Conservation (phyloP, 2,888 invertebrate genomes). For the Pyralis farinalis region DNA sequence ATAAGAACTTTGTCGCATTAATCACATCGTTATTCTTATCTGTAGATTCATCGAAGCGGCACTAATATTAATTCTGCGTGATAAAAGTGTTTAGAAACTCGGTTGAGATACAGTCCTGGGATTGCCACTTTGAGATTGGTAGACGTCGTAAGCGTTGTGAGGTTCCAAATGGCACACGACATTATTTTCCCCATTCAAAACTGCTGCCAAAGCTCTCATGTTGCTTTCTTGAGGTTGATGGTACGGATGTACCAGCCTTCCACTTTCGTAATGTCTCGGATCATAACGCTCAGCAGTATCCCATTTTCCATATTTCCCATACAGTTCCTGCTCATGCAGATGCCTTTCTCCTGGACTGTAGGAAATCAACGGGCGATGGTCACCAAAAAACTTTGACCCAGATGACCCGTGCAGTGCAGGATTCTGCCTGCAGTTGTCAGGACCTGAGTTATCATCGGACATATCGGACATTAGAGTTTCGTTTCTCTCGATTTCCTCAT, state of each 20-base stretch:
- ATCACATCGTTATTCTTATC: slow-evolving; percentile 12
- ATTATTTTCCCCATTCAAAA: slow-evolving; percentile 91
- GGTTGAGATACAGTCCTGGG: slow-evolving; percentile 75
- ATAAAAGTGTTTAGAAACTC: slow-evolving; percentile 53
- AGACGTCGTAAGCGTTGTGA: slow-evolving; percentile 77
- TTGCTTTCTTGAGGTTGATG: slow-evolving; percentile 79
- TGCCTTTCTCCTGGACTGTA: slow-evolving; percentile 86
- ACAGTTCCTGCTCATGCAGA: slow-evolving; percentile 69
- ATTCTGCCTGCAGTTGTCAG: slow-evolving; percentile 86
- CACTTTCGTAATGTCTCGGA: slow-evolving; percentile 71
- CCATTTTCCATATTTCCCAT: slow-evolving; percentile 74
- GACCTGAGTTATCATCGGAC: slow-evolving; percentile 85
- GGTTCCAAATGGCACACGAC: slow-evolving; percentile 93
- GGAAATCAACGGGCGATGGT: slow-evolving; percentile 90
- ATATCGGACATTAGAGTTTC: slow-evolving; percentile 88
- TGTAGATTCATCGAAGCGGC: slow-evolving; percentile 18
- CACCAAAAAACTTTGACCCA: slow-evolving; percentile 88
- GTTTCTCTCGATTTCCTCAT: slow-evolving; percentile 89
- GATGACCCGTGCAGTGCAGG: slow-evolving; percentile 76
- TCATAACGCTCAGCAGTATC: slow-evolving; percentile 78
- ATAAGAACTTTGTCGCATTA: slow-evolving; percentile 13
- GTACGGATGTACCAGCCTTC: slow-evolving; percentile 75
- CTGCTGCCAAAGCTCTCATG: slow-evolving; percentile 86
- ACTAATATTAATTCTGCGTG: slow-evolving; percentile 20
- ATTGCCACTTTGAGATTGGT: slow-evolving; percentile 66